Base-by-base conservation (phyloP, 2,888 invertebrate species). In the Athalia circularis region DNA sequence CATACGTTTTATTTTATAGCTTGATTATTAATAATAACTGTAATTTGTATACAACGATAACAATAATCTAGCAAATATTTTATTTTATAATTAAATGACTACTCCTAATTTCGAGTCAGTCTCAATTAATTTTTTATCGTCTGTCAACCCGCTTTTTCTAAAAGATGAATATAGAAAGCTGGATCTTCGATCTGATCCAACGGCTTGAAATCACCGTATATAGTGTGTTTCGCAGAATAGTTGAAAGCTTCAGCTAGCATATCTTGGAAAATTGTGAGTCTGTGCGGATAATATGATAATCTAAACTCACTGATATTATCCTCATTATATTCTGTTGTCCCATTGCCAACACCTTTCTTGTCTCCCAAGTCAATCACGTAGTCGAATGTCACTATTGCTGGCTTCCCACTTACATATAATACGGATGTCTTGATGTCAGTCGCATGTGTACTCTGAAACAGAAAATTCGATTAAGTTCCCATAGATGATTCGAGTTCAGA, bases 221-320 rank as follows among this genome's bases (percentile, higher is more conserved):
- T 93, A 80, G 92, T 92, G 88, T 96, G 95, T 74, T 93, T 92
- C 1, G 93, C 93, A 47, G 92, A 90, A 47, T 90, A 87, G 64
- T 94, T 94, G 87, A 97, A 97, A 3, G 94, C 93, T 70, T 94
- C 94, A 81, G 92, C 91, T 79, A 97, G 89, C 92, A 97, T 95
- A 48, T 91, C 86, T 0, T 93, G 94, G 91, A 97, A 97, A 45
- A 92, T 92, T 65, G 93, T 92, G 84, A 97, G 89, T 81, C 93
- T 93, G 89, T 97, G 97, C 0, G 97, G 97, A 91, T 96, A 97
- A 91, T 97, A 97, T 50, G 96, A 97, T 50, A 97, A 91, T 1
- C 97, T 94, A 90, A 97, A 97, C 85, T 96, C 95, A 86, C 95
- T 96, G 90, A 64, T 91, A 91, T 82, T 81, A 4, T 87, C 85